phyloP scores from a whole-genome alignment of 1,140 invertebrate genomes.

The Druon quercuslanigerum region DNA sequence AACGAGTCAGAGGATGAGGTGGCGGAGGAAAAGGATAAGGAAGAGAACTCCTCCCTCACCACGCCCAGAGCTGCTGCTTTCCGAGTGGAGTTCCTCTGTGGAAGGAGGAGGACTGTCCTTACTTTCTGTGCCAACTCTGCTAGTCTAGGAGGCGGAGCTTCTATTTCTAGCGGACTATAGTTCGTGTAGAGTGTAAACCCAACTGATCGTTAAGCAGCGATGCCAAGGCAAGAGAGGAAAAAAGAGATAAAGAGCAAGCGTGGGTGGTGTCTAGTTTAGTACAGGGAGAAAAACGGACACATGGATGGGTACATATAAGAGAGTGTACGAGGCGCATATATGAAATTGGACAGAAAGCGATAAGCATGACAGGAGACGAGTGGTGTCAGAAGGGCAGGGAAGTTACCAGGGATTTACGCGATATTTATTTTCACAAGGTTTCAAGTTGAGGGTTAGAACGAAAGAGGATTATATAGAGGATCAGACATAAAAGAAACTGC shows the following conservation, averaged over 20 bases:
- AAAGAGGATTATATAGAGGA: slow-evolving; percentile 8
- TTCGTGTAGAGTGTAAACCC: slow-evolving; percentile 50
- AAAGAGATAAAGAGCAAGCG: slow-evolving; percentile 4
- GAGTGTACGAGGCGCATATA: slow-evolving; percentile 4
- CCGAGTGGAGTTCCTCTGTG: slow-evolving; percentile 47
- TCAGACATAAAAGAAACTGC: background rate
- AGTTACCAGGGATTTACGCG: background rate
- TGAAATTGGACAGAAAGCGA: slow-evolving; percentile 27
- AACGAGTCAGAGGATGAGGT: slow-evolving; percentile 57
- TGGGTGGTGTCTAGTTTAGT: slow-evolving; percentile 2
- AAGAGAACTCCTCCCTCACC: slow-evolving; percentile 68
- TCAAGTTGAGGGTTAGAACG: background rate
- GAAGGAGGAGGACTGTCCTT: slow-evolving; percentile 54
- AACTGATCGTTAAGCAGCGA: slow-evolving; percentile 53
- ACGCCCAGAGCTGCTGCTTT: slow-evolving; percentile 59
- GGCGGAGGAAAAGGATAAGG: slow-evolving; percentile 46
- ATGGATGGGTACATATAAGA: slow-evolving; percentile 12
- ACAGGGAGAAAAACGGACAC: background rate
- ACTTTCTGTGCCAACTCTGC: slow-evolving; percentile 38
- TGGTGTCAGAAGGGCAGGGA: background rate
- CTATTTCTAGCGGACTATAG: slow-evolving; percentile 66
- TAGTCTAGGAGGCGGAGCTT: slow-evolving; percentile 71
- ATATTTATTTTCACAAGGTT: slow-evolving; percentile 12
- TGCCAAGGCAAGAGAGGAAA: slow-evolving; percentile 12
- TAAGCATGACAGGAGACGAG: slow-evolving; percentile 11